Conservation (phyloP, 2,888 invertebrate genomes). For the Himalopsyche tibetana region DNA sequence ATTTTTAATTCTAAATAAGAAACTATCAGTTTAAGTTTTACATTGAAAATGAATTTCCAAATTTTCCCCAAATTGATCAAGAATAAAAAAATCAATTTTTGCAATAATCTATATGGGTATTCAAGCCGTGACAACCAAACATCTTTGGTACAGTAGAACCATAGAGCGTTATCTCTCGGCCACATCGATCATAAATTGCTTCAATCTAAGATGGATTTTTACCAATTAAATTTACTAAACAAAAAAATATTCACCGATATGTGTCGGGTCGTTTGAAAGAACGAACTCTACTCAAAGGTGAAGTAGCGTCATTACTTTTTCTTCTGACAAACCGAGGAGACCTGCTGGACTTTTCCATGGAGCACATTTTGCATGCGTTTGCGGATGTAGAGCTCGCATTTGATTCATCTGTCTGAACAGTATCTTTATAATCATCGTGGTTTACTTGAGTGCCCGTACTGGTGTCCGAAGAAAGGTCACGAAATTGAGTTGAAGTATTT, state of each 20-base stretch:
- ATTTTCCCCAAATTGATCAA: no score
- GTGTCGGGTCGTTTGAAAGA: constrained; percentile 64
- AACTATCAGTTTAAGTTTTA: no score
- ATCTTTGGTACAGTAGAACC: no score
- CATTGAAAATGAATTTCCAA: no score
- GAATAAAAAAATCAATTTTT: no score
- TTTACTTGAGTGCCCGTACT: constrained; percentile 56
- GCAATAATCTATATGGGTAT: no score
- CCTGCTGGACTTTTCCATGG: constrained; percentile 76
- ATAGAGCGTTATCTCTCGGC: no score
- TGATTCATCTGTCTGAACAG: constrained; percentile 69
- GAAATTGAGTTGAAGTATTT: constrained; percentile 71
- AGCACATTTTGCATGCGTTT: constrained; percentile 72
- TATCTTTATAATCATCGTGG: constrained; percentile 60
- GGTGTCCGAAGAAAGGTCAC: constrained; percentile 67
- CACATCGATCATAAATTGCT: no score
- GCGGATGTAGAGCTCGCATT: constrained; percentile 66
- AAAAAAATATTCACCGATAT: constrained; percentile 57
- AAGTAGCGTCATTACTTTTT: constrained; percentile 70
- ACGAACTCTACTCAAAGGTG: constrained; percentile 76
- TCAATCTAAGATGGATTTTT: no score
- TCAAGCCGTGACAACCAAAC: no score
- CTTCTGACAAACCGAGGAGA: constrained; percentile 72
- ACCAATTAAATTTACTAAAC: no score
- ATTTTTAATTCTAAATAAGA: no score